Evolutionary conservation across 1,140 invertebrate genomes (phyloP).

Genomic region (Aplysia californica): DNA sequence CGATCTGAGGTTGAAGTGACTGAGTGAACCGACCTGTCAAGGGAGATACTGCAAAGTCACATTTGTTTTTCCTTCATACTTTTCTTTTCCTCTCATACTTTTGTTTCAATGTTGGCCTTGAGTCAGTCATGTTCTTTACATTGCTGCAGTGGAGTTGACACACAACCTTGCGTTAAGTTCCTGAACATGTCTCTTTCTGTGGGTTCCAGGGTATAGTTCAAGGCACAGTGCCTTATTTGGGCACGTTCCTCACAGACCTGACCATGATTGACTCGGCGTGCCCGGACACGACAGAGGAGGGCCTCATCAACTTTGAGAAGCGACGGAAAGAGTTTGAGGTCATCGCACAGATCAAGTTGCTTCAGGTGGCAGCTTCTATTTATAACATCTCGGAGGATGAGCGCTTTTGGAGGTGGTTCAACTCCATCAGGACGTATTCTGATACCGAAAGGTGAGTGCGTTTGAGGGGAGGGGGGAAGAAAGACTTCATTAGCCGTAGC

Average conservation of each 20-base stretch:
- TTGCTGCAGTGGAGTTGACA: too few relatives aligned
- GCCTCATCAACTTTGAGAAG: constrained; percentile 98
- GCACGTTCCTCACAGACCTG: constrained; percentile 97
- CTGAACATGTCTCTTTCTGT: too few relatives aligned
- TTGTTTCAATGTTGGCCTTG: too few relatives aligned
- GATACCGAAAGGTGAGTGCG: constrained; percentile 86
- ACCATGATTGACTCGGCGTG: constrained; percentile 99
- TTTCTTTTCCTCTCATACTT: too few relatives aligned
- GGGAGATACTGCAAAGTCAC: too few relatives aligned
- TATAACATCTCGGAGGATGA: constrained; percentile 88
- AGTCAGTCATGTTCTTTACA: too few relatives aligned
- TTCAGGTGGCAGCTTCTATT: constrained; percentile 94
- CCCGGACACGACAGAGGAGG: constrained; percentile 77
- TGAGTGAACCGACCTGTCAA: too few relatives aligned
- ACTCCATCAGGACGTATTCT: constrained; percentile 87
- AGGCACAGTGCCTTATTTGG: constrained; percentile 97
- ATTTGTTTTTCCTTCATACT: too few relatives aligned
- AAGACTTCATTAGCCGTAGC: too few relatives aligned
- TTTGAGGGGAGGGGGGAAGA: too few relatives aligned
- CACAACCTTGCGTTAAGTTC: too few relatives aligned
- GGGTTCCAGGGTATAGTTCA: constrained; percentile 73
- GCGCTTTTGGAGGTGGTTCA: constrained; percentile 92
- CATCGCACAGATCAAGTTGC: constrained; percentile 92
- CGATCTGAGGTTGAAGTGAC: too few relatives aligned
- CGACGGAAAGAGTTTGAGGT: constrained; percentile 98